phyloP scores from a whole-genome alignment of 2,113 vertebrate species.

The Porphyrio hochstetteri region DNA sequence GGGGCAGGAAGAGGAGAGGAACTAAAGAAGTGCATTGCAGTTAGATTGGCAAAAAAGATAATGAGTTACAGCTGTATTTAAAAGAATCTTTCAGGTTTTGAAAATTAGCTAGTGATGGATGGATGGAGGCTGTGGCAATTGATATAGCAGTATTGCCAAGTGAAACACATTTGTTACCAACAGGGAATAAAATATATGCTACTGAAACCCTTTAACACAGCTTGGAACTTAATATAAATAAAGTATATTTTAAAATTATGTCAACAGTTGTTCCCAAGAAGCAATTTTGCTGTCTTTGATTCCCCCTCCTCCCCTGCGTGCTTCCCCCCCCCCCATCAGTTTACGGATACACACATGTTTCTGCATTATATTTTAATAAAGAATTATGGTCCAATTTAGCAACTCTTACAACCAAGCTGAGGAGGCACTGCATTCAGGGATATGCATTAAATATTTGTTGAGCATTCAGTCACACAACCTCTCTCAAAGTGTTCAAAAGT shows the following conservation, averaged over 20 bases:
- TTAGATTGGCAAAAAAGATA: conserved; percentile 40
- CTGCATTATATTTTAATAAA: not conserved
- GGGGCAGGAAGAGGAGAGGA: not conserved
- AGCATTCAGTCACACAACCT: not conserved
- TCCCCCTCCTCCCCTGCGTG: not conserved
- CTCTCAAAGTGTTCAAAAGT: not conserved
- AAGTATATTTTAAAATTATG: conserved; percentile 35
- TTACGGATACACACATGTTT: not conserved
- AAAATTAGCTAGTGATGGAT: conserved; percentile 45
- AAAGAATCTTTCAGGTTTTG: conserved; percentile 60
- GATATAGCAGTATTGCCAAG: conserved; percentile 56
- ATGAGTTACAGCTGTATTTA: conserved; percentile 64
- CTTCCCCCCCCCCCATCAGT: accelerated
- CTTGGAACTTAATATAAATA: conserved; percentile 44
- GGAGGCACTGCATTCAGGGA: not conserved
- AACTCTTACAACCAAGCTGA: not conserved
- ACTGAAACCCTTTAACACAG: conserved; percentile 53
- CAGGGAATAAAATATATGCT: conserved; percentile 61
- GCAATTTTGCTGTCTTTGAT: conserved; percentile 7
- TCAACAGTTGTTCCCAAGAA: conserved; percentile 30
- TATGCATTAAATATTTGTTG: not conserved
- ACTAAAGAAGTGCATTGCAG: not conserved
- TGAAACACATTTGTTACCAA: conserved; percentile 63
- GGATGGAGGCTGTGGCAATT: conserved; percentile 58
- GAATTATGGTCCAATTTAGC: not conserved